phyloP scores from a whole-genome alignment of 2,113 vertebrate species.

The Chloropsis hardwickii region DNA sequence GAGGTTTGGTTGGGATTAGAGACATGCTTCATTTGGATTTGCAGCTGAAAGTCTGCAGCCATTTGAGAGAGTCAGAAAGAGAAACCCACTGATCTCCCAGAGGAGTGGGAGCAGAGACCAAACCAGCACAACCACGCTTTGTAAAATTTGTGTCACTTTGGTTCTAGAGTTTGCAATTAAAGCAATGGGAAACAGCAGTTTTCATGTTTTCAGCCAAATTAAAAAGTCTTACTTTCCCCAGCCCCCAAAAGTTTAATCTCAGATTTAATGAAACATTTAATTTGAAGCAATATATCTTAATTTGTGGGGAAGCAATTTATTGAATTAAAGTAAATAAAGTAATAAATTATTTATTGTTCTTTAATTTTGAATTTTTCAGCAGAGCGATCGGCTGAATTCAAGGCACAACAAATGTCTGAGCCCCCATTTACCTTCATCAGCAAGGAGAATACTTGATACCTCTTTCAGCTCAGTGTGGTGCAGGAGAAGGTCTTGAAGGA shows the following conservation, averaged over 20 bases:
- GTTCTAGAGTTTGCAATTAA: background rate
- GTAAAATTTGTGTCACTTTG: background rate
- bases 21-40: background rate
- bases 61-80: background rate
- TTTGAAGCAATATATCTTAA: constrained; percentile 59
- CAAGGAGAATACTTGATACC: background rate
- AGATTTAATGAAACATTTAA: constrained; percentile 67
- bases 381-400: background rate
- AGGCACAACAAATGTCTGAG: background rate
- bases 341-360: constrained; percentile 58
- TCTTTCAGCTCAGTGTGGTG: background rate
- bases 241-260: constrained; percentile 55
- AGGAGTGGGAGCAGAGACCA: background rate
- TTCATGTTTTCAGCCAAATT: constrained; percentile 35
- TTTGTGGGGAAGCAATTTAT: constrained; percentile 29
- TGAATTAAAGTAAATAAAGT: constrained; percentile 58
- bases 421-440: background rate
- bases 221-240: constrained; percentile 31
- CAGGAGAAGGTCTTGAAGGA: background rate
- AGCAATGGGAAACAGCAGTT: background rate
- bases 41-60: background rate
- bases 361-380: constrained; percentile 41
- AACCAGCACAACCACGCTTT: background rate
- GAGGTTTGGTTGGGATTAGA: background rate
- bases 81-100: background rate